These are phyloP conservation scores for Rhabdomys dilectus DNA, from an alignment of 2,113 vertebrate species.

Conservation along the genomic window DNA sequence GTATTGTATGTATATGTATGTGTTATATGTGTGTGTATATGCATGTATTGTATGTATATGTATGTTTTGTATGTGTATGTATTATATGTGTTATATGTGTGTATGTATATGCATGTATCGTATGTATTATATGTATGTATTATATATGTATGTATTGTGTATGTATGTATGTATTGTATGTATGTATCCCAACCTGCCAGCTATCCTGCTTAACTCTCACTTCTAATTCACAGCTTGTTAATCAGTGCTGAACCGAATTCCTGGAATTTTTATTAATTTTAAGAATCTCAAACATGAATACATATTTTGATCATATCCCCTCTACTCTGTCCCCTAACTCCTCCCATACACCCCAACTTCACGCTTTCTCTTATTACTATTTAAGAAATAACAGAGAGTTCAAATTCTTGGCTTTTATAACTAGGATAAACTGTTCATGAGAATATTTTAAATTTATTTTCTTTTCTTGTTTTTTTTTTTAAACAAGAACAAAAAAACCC, in stretches of 20 bases:
- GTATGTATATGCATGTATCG: too few species aligned
- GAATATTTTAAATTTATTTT: constrained; percentile 44
- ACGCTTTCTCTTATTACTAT: not conserved
- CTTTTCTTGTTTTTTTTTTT: not conserved
- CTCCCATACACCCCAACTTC: not conserved
- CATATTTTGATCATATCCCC: not conserved
- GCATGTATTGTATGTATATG: too few species aligned
- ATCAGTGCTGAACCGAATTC: not conserved
- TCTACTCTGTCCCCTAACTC: not conserved
- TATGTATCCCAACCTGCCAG: not conserved
- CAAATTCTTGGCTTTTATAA: constrained; percentile 4
- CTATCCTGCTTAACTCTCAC: not conserved
- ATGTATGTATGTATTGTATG: too few species aligned
- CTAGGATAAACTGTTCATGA: not conserved
- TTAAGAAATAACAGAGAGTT: not conserved
- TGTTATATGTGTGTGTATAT: too few species aligned
- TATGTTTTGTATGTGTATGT: too few species aligned
- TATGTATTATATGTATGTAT: too few species aligned
- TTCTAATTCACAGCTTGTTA: not conserved
- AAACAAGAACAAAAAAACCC: not conserved
- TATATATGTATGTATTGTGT: too few species aligned
- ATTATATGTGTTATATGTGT: too few species aligned
- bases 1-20: not conserved
- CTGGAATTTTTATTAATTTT: not conserved
- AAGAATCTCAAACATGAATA: not conserved